Conservation (phyloP, 2,888 invertebrate species). For the Drosophila crucigera region DNA sequence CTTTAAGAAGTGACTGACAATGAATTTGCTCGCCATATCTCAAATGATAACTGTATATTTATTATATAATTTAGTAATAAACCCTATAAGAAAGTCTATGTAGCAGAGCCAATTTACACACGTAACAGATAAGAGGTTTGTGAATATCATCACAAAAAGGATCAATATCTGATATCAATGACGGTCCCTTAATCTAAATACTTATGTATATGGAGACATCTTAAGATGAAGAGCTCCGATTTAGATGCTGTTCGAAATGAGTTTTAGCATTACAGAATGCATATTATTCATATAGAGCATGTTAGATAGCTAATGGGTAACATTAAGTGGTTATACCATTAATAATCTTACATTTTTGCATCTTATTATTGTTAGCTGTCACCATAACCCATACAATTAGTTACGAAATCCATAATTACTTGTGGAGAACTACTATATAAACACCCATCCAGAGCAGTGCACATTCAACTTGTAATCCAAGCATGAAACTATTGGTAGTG, state of each 20-base stretch:
- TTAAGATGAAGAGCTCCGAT: neutral
- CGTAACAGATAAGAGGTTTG: neutral
- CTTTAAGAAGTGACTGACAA: neutral
- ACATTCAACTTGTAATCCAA: neutral
- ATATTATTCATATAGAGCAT: neutral
- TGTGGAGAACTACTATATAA: conserved; percentile 4
- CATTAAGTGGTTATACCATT: conserved; percentile 4
- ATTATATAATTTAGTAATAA: neutral
- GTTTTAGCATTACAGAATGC: neutral
- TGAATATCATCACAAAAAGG: neutral
- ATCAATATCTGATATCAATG: neutral
- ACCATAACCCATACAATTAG: neutral
- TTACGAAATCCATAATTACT: conserved; percentile 4
- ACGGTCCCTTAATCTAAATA: neutral
- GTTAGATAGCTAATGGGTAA: conserved; percentile 19
- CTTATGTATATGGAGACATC: neutral
- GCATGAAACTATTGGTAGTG: conserved; percentile 28
- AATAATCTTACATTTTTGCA: neutral
- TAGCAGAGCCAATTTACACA: neutral
- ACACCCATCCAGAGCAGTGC: too few relatives aligned
- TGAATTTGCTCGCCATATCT: neutral
- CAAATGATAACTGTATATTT: neutral
- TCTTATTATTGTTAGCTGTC: neutral
- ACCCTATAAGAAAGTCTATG: neutral
- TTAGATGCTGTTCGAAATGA: neutral